Evolutionary conservation across 2,113 vertebrate species (phyloP).

Genomic region (Xiphias gladius): DNA sequence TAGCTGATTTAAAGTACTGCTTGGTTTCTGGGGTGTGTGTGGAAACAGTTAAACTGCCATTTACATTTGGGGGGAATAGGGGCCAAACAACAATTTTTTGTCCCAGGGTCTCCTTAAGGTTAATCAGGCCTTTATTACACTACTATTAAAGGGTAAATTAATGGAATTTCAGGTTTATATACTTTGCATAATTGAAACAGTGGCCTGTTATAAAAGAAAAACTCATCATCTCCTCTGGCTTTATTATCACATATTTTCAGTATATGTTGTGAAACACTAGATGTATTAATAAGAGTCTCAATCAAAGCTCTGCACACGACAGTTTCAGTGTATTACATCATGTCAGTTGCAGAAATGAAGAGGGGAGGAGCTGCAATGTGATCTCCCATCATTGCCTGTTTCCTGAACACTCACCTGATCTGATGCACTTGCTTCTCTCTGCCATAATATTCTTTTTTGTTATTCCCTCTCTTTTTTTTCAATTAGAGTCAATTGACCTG

Average conservation of each 20-base stretch:
- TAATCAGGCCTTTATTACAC: no score
- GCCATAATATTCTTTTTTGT: slow-evolving; percentile 97
- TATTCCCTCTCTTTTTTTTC: slow-evolving; percentile 98
- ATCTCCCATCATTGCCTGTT: slow-evolving; percentile 93
- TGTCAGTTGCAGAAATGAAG: slow-evolving; percentile 28
- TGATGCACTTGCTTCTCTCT: slow-evolving; percentile 88
- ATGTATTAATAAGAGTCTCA: slow-evolving; percentile 10
- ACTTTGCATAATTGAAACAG: neutral
- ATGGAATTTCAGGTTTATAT: no score
- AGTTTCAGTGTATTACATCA: slow-evolving; percentile 52
- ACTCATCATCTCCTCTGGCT: neutral
- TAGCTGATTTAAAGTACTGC: no score
- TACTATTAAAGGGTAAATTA: no score
- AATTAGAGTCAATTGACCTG: slow-evolving; percentile 99
- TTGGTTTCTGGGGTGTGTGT: no score
- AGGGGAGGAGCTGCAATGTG: slow-evolving; percentile 62
- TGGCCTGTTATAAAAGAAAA: neutral
- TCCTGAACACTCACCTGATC: slow-evolving; percentile 94
- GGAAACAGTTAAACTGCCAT: no score
- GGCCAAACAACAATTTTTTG: no score
- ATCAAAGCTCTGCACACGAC: neutral
- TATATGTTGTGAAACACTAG: neutral
- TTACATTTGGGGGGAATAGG: no score
- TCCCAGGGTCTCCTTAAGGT: no score
- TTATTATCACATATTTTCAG: neutral